Conservation (phyloP, 2,888 invertebrate genomes). For the Apodemia zela region DNA sequence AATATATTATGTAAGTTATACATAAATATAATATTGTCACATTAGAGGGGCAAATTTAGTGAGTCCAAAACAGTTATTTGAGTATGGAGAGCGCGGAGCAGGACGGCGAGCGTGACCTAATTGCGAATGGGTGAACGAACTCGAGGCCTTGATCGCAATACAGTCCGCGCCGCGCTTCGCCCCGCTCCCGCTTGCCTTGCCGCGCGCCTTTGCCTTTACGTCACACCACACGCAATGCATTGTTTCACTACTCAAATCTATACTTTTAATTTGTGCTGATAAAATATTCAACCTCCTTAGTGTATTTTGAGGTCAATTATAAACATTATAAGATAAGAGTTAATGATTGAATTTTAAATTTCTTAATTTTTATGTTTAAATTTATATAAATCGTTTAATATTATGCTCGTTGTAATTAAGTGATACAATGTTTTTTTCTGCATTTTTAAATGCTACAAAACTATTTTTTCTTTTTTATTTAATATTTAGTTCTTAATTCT, state of each 20-base stretch:
- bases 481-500: too few relatives aligned
- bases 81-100: constrained; percentile 55
- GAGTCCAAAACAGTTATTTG: constrained; percentile 63
- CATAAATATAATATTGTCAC: constrained; percentile 46
- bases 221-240: constrained; percentile 44
- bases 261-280: constrained; percentile 11
- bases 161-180: constrained; percentile 39
- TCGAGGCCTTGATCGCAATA: constrained; percentile 79
- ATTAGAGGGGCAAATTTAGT: constrained; percentile 70
- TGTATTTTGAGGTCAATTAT: constrained; percentile 1
- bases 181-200: constrained; percentile 29
- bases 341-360: not conserved
- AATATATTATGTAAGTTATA: constrained; percentile 30
- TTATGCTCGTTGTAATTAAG: too few relatives aligned
- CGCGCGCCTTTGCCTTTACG: constrained; percentile 31
- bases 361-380: too few relatives aligned
- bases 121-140: constrained; percentile 75
- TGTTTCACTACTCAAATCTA: constrained; percentile 43
- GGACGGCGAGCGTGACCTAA: constrained; percentile 68
- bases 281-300: constrained; percentile 16
- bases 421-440: too few relatives aligned
- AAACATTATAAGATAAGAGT: constrained; percentile 2
- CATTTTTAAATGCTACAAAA: too few relatives aligned
- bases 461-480: too few relatives aligned
- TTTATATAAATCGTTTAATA: too few relatives aligned